These are phyloP conservation scores for Arvicanthis niloticus DNA, from an alignment of 2,113 vertebrate genomes.

Conservation along the genomic window DNA sequence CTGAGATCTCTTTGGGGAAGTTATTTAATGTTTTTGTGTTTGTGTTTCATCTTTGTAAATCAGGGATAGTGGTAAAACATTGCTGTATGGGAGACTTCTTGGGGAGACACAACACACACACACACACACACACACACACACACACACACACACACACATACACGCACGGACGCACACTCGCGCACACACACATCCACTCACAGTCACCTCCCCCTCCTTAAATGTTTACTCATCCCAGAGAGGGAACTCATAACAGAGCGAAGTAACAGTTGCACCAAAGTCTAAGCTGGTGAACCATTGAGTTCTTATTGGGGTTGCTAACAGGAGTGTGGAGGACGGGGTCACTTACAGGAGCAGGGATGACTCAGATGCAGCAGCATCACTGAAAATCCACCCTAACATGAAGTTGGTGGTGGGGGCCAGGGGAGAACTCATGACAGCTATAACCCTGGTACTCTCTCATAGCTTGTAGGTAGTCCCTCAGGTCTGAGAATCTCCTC, in stretches of 20 bases:
- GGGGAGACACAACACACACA: neutral
- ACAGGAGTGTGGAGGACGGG: neutral
- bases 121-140: neutral
- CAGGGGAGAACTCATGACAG: too few relatives aligned
- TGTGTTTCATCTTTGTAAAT: slow-evolving; percentile 17
- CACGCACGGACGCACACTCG: neutral
- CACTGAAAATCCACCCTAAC: neutral
- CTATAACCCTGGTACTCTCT: neutral
- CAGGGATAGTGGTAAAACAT: neutral
- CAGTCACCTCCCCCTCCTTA: neutral
- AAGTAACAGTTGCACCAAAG: neutral
- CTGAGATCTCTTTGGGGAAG: neutral
- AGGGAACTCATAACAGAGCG: neutral
- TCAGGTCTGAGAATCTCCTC: neutral
- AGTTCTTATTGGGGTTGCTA: neutral
- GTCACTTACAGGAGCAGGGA: neutral
- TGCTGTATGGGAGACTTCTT: neutral
- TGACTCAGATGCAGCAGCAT: neutral
- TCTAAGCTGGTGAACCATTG: neutral
- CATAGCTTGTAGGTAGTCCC: neutral
- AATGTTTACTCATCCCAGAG: neutral
- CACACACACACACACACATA: neutral
- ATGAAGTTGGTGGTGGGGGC: neutral
- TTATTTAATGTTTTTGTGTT: neutral
- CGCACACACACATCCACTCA: neutral